Percentiles rank a stretch among this genome's conserved stretches.
These are phyloP conservation scores for Aphelenchoides fujianensis DNA, from an alignment of 1,140 invertebrate genomes.

Conservation along the genomic window DNA sequence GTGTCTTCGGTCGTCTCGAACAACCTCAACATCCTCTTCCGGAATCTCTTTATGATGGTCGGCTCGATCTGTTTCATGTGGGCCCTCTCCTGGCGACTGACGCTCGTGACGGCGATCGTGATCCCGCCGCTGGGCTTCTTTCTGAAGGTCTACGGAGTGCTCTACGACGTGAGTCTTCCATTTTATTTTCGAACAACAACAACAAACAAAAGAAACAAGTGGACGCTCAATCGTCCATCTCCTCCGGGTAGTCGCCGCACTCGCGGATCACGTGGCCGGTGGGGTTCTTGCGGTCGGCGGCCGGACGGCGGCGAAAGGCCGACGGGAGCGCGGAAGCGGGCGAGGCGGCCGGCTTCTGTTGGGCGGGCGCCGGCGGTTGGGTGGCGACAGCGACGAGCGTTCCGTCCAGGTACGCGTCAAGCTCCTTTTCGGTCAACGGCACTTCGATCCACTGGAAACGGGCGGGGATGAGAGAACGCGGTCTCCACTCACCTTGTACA, in stretches of 20 bases:
- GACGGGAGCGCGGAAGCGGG: no score
- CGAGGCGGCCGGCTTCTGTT: no score
- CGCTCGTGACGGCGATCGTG: slow-evolving; percentile 63
- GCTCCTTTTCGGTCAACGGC: no score
- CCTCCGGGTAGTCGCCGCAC: slow-evolving; percentile 57
- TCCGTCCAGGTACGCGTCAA: no score
- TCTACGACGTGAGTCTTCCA: slow-evolving; percentile 54
- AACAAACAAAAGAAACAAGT: neutral
- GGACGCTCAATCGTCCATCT: slow-evolving; percentile 39
- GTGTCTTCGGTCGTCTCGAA: slow-evolving; percentile 42
- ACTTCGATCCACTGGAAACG: no score
- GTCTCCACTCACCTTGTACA: no score
- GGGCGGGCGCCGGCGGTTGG: no score
- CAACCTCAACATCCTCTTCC: slow-evolving; percentile 56
- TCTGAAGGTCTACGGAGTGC: slow-evolving; percentile 63
- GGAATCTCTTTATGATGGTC: slow-evolving; percentile 56
- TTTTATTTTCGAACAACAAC: neutral
- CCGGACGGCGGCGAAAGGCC: no score
- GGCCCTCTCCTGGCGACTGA: slow-evolving; percentile 63
- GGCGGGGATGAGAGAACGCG: no score
- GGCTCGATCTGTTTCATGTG: slow-evolving; percentile 63
- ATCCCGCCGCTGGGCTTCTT: slow-evolving; percentile 63
- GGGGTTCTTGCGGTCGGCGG: no score
- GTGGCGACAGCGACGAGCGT: no score
- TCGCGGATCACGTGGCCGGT: slow-evolving; percentile 62